Evolutionary conservation across 1,140 invertebrate species (phyloP).

Genomic region (Ostrea denselamellosa): DNA sequence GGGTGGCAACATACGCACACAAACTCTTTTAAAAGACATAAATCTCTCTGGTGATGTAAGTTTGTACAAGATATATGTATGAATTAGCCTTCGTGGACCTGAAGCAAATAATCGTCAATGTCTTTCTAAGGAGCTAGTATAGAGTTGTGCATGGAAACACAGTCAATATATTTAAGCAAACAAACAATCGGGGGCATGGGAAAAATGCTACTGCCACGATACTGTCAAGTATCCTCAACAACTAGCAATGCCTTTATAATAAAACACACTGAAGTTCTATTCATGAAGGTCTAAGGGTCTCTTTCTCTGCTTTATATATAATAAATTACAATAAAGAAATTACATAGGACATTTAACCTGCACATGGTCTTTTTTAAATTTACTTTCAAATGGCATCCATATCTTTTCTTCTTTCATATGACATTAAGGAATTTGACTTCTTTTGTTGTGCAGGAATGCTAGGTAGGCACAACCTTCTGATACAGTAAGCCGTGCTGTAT

Average conservation of each 20-base stretch:
- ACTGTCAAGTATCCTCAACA: neutral
- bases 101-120: neutral
- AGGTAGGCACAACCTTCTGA: too few species aligned
- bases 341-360: neutral
- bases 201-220: neutral
- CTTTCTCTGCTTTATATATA: neutral
- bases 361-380: too few species aligned
- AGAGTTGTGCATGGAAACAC: slow-evolving; percentile 8
- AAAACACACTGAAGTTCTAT: neutral
- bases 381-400: too few species aligned
- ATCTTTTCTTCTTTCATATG: too few species aligned
- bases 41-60: slow-evolving; percentile 3
- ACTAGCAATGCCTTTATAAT: neutral
- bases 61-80: slow-evolving; percentile 9
- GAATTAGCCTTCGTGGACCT: slow-evolving; percentile 19
- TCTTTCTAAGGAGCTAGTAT: slow-evolving; percentile 21
- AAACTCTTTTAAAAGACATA: neutral
- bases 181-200: slow-evolving; percentile 3
- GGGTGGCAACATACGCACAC: neutral
- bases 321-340: neutral
- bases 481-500: too few species aligned
- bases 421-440: too few species aligned
- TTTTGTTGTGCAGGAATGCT: too few species aligned
- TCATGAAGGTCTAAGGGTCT: neutral
- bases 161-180: slow-evolving; percentile 9